These are phyloP conservation scores for Drosophila nannoptera DNA, from an alignment of 1,140 invertebrate genomes.

Conservation along the genomic window DNA sequence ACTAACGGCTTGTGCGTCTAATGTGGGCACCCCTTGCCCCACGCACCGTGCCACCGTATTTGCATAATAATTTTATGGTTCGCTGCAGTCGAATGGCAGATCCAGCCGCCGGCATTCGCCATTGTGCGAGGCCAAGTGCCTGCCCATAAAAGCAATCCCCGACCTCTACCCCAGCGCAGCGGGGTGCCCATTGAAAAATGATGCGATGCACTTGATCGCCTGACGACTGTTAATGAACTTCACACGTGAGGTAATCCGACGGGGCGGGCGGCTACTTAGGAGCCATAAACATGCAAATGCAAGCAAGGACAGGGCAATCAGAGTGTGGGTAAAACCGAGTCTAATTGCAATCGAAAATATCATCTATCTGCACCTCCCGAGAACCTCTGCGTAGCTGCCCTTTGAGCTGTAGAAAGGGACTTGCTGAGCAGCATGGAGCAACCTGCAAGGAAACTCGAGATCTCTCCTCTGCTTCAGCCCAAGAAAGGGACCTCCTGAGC, in stretches of 20 bases:
- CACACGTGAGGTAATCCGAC: constrained; percentile 31
- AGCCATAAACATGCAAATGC: constrained; percentile 7
- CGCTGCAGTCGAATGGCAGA: constrained; percentile 66
- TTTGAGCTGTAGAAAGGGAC: too few species aligned
- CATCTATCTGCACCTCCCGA: too few species aligned
- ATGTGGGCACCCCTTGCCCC: constrained; percentile 51
- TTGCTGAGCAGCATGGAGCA: too few species aligned
- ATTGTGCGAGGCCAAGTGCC: constrained; percentile 58
- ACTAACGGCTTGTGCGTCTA: constrained; percentile 72
- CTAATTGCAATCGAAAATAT: not conserved
- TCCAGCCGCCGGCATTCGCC: constrained; percentile 40
- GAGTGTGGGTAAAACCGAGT: not conserved
- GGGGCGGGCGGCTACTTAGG: not conserved
- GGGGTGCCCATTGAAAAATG: constrained; percentile 36
- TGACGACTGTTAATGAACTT: constrained; percentile 52
- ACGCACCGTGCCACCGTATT: constrained; percentile 36
- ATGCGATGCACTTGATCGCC: constrained; percentile 48
- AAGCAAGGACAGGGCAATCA: not conserved
- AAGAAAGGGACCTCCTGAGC: too few species aligned
- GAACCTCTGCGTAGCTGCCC: too few species aligned
- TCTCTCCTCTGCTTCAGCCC: too few species aligned
- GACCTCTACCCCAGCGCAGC: constrained; percentile 8
- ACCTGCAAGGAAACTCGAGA: too few species aligned
- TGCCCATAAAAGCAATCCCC: constrained; percentile 45
- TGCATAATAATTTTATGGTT: constrained; percentile 74